These are phyloP conservation scores for Gambusia yucatana DNA, from an alignment of 2,797 vertebrate species.

Conservation along the genomic window DNA sequence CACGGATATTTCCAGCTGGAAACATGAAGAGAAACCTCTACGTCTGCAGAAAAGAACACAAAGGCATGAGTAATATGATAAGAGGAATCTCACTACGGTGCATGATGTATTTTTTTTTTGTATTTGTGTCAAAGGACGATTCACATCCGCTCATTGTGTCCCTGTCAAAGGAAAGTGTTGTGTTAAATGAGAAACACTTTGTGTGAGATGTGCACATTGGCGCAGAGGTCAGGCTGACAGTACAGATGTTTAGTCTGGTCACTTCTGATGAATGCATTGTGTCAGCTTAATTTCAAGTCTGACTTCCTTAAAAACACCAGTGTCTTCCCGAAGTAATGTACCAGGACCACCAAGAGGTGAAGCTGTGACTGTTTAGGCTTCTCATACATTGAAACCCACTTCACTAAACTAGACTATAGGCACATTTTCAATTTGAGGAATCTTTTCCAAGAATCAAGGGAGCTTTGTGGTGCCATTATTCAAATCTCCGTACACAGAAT, in stretches of 20 bases:
- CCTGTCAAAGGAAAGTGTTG: constrained; percentile 52
- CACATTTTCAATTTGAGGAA: not conserved
- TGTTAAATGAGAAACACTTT: constrained; percentile 55
- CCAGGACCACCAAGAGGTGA: constrained; percentile 17
- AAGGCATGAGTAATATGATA: constrained; percentile 75
- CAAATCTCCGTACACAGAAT: not conserved
- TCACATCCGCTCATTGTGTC: constrained; percentile 66
- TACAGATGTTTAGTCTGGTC: constrained; percentile 57
- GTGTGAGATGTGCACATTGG: constrained; percentile 27
- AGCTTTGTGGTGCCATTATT: not conserved
- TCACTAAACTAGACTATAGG: not conserved
- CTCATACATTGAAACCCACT: constrained; percentile 14
- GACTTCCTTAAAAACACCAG: constrained; percentile 33
- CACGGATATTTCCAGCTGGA: constrained; percentile 73
- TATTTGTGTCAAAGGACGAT: constrained; percentile 53
- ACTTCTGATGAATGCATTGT: constrained; percentile 24
- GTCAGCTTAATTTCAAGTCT: constrained; percentile 14
- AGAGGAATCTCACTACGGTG: constrained; percentile 53
- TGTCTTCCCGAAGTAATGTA: constrained; percentile 20
- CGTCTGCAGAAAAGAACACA: constrained; percentile 73
- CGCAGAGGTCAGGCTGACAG: constrained; percentile 54
- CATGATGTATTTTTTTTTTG: constrained; percentile 60
- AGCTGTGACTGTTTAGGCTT: constrained; percentile 38
- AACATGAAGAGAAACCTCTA: constrained; percentile 73
- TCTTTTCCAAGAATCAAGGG: not conserved